A percentile compares a stretch with the other conserved stretches of the same genome.
Conservation (phyloP, 1,140 invertebrate species). For the Sipha flava region DNA sequence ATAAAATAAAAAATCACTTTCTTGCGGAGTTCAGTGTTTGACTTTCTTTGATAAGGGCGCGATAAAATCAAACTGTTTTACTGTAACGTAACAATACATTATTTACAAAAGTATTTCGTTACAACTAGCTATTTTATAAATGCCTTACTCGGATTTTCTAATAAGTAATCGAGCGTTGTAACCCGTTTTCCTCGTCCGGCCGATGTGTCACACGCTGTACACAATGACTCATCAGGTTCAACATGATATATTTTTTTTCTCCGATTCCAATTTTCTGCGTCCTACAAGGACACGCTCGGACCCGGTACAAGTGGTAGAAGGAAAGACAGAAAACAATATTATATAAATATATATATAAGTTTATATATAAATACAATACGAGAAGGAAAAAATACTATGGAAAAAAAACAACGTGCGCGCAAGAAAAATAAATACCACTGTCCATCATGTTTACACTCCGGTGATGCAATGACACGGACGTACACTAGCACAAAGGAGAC, state of each 20-base stretch:
- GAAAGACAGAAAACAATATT: background rate
- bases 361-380: background rate
- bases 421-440: background rate
- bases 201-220: background rate
- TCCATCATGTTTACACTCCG: conserved; percentile 19
- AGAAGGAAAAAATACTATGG: background rate
- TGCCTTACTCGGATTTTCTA: background rate
- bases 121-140: background rate
- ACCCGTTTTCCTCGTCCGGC: conserved; percentile 4
- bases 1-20: too few relatives aligned
- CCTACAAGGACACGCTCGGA: background rate
- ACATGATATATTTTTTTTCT: background rate
- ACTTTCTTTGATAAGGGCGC: too few relatives aligned
- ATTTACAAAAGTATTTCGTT: background rate
- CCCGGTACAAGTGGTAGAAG: background rate
- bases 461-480: conserved; percentile 20
- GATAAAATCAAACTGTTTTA: background rate
- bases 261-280: background rate
- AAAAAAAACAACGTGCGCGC: background rate
- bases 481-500: background rate
- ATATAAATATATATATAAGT: background rate
- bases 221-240: conserved; percentile 7
- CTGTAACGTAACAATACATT: too few relatives aligned
- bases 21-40: too few relatives aligned
- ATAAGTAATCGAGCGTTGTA: background rate